Base-by-base conservation (phyloP, 2,113 vertebrate genomes). In the Apus apus region DNA sequence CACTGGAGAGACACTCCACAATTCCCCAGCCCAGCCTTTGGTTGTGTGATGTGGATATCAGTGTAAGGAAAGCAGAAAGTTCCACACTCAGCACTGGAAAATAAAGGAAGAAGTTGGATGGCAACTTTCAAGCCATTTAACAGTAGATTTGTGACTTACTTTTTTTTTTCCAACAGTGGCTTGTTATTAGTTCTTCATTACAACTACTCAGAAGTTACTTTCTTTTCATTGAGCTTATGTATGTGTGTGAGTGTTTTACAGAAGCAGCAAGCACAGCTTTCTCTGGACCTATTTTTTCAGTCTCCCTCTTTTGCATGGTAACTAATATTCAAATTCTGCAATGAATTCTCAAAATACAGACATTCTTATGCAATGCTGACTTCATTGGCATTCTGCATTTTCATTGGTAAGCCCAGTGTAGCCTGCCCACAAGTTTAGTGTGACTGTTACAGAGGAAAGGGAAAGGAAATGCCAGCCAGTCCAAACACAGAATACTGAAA, bases 401-500 rank as follows among this genome's bases (percentile, higher is more conserved):
- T 94, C 79, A 98, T 98, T 98, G 98, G 98, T 57, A 96, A 97
- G 40, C 46, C 48, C 90, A 51, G 73, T 32, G 62, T 65, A 87
- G 87, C 65, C 82, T 97, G 82, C 90, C 85, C 89, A 93, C 11
- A 14, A 86, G 74, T 95, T 97, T 91, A 86, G 83, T 46, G 93
- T 70, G 54, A 89, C 88, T 93, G 21, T 95, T 96, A 54, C 20
- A 95, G 93, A 73, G 92, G 75, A 88, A 95, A 93, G 93, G 91
- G 83, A 94, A 83, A 95, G 85, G 95, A 98, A 98, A 98, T 97
- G 97, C 97, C 98, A 98, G 96, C 97, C 98, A 98, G 97, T 98
- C 97, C 97, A 97, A 97, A 97, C 79, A 89, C 89, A 97, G 98
- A 98, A 98, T 98, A 98, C 97, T 98, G 87, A 98, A 98, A 98